Evolutionary conservation across 2,113 vertebrate genomes (phyloP), one percentile per base, ranked within the genome.

Genomic region (Heliornis fulica): DNA sequence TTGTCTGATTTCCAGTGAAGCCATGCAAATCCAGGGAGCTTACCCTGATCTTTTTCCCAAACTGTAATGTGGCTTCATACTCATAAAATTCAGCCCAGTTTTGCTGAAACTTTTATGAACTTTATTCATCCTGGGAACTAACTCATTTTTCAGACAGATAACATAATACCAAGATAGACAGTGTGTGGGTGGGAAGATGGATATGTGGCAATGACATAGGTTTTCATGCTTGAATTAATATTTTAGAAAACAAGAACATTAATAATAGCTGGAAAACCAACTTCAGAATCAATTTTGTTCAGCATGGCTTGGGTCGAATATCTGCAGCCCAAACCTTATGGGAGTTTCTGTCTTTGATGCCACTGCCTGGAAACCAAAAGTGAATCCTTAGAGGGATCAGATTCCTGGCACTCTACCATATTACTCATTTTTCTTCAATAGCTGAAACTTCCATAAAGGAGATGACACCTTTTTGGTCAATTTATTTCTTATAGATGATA

Each of bases 101-200:
- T 78, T 94, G 21, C 60, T 83, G 56, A 13, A 90, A 63, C 36
- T 88, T 90, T 94, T 83, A 92, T 76, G 68, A 95, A 81, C 31
- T 69, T 93, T 15, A 22, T 83, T 83, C 90, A 94, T 3, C 60
- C 29, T 78, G 68, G 82, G 80, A 85, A 81, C 66, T 83, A 71
- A 83, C 68, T 93, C 60, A 60, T 32, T 96, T 95, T 92, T 66
- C 71, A 96, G 75, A 28, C 31, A 75, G 68, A 88, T 65, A 95
- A 70, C 34, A 43, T 29, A 85, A 56, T 82, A 69, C 32, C 45
- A 54, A 6, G 1, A 26, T 40, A 90, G 90, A 83, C 57, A 87
- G n/a, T 36, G 59, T 46, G 78, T 79, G 82, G 81, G 93, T 83
- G 64, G 66, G 71, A 86, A 90, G 90, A 80, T 70, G 79, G 76